These are phyloP conservation scores for Pangasius krempfi DNA, from an alignment of 2,797 vertebrate species.

Conservation along the genomic window DNA sequence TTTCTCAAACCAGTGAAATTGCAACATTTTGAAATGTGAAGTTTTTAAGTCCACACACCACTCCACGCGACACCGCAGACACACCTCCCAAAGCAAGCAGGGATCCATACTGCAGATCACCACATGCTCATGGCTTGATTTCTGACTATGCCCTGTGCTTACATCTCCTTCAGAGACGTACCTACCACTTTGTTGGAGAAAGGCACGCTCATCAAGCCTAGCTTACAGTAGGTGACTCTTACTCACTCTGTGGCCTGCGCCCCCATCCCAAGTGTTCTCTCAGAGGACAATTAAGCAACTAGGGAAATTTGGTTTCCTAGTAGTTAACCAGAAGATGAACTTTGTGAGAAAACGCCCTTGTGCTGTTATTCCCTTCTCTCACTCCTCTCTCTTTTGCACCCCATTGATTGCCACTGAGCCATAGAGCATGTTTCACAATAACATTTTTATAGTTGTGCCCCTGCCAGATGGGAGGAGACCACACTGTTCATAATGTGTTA, in stretches of 20 bases:
- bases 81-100: slow-evolving; percentile 32
- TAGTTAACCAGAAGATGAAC: slow-evolving; percentile 41
- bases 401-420: slow-evolving; percentile 57
- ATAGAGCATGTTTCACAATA: slow-evolving; percentile 52
- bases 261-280: slow-evolving; percentile 17
- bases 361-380: slow-evolving; percentile 41
- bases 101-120: slow-evolving; percentile 32
- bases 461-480: slow-evolving; percentile 52
- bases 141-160: slow-evolving; percentile 23
- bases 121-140: background rate
- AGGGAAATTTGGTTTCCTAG: slow-evolving; percentile 25
- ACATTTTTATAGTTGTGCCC: slow-evolving; percentile 44
- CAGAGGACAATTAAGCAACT: slow-evolving; percentile 28
- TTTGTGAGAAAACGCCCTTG: slow-evolving; percentile 54
- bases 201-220: slow-evolving; percentile 6
- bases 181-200: slow-evolving; percentile 30
- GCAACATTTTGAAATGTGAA: background rate
- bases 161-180: slow-evolving; percentile 21
- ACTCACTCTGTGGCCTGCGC: background rate
- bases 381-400: slow-evolving; percentile 38
- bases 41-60: slow-evolving; percentile 26
- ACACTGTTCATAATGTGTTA: slow-evolving; percentile 50
- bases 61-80: slow-evolving; percentile 18
- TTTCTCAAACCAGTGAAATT: background rate
- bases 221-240: slow-evolving; percentile 1